Evolutionary conservation across 2,113 vertebrate genomes (phyloP), one percentile per base, ranked within the genome.

Genomic region (Verasper variegatus): DNA sequence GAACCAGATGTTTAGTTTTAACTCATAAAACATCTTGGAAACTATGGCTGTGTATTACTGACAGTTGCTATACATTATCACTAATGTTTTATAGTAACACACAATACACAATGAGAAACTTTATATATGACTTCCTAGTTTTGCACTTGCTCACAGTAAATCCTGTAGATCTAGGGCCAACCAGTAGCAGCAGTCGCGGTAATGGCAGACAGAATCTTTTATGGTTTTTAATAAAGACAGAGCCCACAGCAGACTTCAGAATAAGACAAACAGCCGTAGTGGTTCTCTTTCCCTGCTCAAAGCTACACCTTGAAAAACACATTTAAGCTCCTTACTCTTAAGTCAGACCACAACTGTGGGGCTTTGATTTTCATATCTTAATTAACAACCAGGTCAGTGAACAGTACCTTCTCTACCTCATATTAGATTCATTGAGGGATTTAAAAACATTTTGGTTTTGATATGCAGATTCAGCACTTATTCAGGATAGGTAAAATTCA

Each of bases 1-100:
- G 18, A 68, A 78, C n/a, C 67, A 79, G 71, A 68, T 72, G 62
- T 69, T 56, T 47, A 63, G 70, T 37, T 62, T 56, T 3, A 57
- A 24, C 54, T 61, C 54, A 12, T 73, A 60, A 64, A 80, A 76
- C 26, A 37, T 52, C 3, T 23, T 31, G n/a, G 62, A 37, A 65
- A 24, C 13, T 37, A 12, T 0, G 2, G 9, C 23, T 55, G 37
- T 23, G 67, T n/a, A 14, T 47, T 31, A 4, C 21, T 6, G n/a
- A 31, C 15, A 0, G 31, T 20, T 15, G 24, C n/a, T 13, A 2
- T 52, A 45, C n/a, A 40, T 60, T 31, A 65, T 40, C 17, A 31
- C 35, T 13, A 20, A 3, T 59, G 15, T 47, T 67, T 71, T 45
- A 57, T 8, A 24, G 12, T 13, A 21, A 17, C 2, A 52, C n/a